Evolutionary conservation across 2,888 invertebrate genomes (phyloP), one percentile per base, ranked within the genome.

Genomic region (Drosophila pegasa): DNA sequence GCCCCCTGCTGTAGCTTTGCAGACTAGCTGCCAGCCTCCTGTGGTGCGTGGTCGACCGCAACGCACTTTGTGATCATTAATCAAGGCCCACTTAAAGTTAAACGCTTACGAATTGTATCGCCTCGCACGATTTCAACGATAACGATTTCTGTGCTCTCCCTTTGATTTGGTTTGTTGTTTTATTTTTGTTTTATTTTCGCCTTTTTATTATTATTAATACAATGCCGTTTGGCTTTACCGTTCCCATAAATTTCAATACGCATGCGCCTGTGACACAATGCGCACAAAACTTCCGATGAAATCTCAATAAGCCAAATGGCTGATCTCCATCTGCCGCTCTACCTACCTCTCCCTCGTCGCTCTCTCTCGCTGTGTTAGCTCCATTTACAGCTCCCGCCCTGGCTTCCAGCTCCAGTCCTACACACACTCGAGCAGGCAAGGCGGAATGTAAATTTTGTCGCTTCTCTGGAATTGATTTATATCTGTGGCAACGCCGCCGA

Each of bases 91-190:
- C 83, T 83, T 83, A 83, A 83, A 87, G 68, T 80, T 86, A 83
- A 83, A 86, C 87, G 82, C 88, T 83, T 86, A 83, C 84, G 84
- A 83, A 88, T 88, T 88, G 84, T 83, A 75, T 77, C 84, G 84
- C 64, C 74, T 66, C 63, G 78, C 81, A 84, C 87, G 81, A 81
- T 84, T 80, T 77, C 59, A 84, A 66, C 85, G 87, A 81, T 81
- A 87, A 75, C 81, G 78, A 86, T 82, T 79, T 79, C 64, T 55
- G 66, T 25, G 12, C 35, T n/a, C 70, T 71, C 50, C 33, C 35
- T 41, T 38, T 35, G 35, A 33, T 48, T 57, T 43, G 74, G 54
- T 56, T 52, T 60, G 48, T 62, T 40, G 74, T 54, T 58, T 52
- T 62, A 33, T 33, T 22, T 50, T 54, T 59, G 59, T 27, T n/a